Evolutionary conservation across 1,140 invertebrate species (phyloP).

Genomic region (Papilio polyxenes): DNA sequence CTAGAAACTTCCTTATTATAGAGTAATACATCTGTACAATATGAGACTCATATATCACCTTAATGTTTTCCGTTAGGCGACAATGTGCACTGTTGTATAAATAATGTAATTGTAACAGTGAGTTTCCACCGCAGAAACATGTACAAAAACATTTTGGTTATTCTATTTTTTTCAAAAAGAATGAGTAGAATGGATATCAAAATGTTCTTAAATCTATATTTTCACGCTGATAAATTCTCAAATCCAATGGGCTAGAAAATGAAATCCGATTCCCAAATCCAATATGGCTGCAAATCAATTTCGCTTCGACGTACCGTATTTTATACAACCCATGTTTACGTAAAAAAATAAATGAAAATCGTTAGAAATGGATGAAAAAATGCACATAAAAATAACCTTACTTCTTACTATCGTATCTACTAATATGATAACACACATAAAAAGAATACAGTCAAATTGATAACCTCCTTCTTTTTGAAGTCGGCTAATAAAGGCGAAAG

Average conservation of each 20-base stretch:
- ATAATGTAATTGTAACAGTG: not conserved
- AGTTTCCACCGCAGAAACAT: not conserved
- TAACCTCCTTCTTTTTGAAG: too few species aligned
- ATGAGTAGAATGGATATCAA: not conserved
- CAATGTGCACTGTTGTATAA: slow-evolving; percentile 1
- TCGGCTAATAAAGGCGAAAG: too few species aligned
- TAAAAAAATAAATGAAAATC: not conserved
- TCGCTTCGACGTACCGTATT: not conserved
- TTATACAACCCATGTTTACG: slow-evolving; percentile 1
- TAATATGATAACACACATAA: too few species aligned
- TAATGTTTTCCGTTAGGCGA: slow-evolving; percentile 9
- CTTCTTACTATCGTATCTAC: too few species aligned
- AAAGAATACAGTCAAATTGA: too few species aligned
- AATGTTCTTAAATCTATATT: not conserved
- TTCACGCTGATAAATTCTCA: not conserved
- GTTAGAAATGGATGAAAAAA: not conserved
- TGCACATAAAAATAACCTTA: too few species aligned
- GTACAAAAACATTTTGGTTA: too few species aligned
- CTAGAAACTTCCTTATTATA: slow-evolving; percentile 30
- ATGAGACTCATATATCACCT: slow-evolving; percentile 10
- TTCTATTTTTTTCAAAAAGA: too few species aligned
- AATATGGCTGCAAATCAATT: slow-evolving; percentile 22
- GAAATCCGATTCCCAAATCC: slow-evolving; percentile 26
- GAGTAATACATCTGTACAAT: not conserved
- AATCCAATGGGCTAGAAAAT: slow-evolving; percentile 10